Conservation (phyloP, 2,113 vertebrate species). For the Scalopus aquaticus region DNA sequence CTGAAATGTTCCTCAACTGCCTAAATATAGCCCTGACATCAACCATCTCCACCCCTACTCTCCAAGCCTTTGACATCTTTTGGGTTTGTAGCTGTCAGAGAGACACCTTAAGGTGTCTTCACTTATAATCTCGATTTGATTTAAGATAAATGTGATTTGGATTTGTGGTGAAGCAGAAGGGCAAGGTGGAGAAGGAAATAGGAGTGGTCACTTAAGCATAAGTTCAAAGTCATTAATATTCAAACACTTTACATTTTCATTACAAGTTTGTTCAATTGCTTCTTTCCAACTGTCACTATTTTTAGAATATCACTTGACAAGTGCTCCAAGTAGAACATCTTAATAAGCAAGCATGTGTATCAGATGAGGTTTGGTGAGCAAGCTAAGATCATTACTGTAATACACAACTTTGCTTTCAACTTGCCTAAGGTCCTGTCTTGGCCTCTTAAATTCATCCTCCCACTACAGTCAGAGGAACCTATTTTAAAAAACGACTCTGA, state of each 20-base stretch:
- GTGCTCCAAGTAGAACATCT: slow-evolving; percentile 53
- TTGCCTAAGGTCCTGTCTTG: slow-evolving; percentile 18
- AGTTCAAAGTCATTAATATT: slow-evolving; percentile 54
- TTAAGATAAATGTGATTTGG: slow-evolving; percentile 55
- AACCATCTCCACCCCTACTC: not conserved
- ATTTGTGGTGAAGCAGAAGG: slow-evolving; percentile 54
- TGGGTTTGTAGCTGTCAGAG: not conserved
- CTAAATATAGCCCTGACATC: slow-evolving; percentile 11
- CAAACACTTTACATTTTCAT: slow-evolving; percentile 34
- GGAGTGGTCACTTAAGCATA: slow-evolving; percentile 45
- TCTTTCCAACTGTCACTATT: slow-evolving; percentile 61
- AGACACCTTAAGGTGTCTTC: not conserved
- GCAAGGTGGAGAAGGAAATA: slow-evolving; percentile 43
- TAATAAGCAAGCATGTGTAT: slow-evolving; percentile 57
- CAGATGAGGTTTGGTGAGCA: slow-evolving; percentile 59
- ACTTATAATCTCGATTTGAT: slow-evolving; percentile 21
- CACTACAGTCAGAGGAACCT: slow-evolving; percentile 29
- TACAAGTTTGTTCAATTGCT: slow-evolving; percentile 51
- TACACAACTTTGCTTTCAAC: slow-evolving; percentile 38
- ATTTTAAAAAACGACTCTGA: slow-evolving; percentile 44
- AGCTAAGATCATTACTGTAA: slow-evolving; percentile 51
- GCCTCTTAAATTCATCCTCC: slow-evolving; percentile 44
- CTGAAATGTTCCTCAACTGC: not conserved
- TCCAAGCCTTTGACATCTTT: slow-evolving; percentile 40
- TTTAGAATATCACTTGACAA: slow-evolving; percentile 46